Conservation (phyloP, 2,888 invertebrate species). For the Macrophya annulata region DNA sequence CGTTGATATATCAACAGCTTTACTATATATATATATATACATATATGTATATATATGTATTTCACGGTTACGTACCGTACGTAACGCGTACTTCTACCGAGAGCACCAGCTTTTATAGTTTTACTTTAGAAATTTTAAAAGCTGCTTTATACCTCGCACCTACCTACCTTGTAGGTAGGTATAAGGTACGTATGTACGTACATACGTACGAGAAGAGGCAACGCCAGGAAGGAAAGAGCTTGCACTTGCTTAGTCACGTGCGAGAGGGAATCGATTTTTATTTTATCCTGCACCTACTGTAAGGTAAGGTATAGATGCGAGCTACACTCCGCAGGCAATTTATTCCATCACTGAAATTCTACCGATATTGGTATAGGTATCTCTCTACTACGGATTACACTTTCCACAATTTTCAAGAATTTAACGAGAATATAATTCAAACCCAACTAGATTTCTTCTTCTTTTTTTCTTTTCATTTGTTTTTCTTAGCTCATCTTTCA, state of each 20-base stretch:
- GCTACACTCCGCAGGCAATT: conserved; percentile 1
- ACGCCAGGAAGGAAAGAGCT: conserved; percentile 16
- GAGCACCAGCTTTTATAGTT: neutral
- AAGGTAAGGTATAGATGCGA: neutral
- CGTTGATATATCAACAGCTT: neutral
- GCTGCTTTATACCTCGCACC: neutral
- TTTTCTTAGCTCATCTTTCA: no score
- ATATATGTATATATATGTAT: no score
- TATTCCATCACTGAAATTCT: conserved; percentile 30
- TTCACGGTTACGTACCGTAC: neutral
- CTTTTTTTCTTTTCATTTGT: neutral
- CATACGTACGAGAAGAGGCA: neutral
- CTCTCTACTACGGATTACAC: neutral
- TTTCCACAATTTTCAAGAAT: neutral
- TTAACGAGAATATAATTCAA: neutral
- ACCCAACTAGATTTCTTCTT: neutral
- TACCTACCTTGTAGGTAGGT: neutral
- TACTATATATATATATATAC: neutral
- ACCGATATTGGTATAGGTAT: neutral
- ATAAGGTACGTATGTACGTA: no score
- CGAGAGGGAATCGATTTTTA: conserved; percentile 38
- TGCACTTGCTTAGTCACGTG: conserved; percentile 40
- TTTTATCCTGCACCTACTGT: neutral
- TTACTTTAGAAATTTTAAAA: conserved; percentile 22
- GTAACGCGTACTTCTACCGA: neutral